Evolutionary conservation across 1,140 invertebrate species (phyloP), one percentile per base, ranked within the genome.

Genomic region (Aphelenchoides besseyi): DNA sequence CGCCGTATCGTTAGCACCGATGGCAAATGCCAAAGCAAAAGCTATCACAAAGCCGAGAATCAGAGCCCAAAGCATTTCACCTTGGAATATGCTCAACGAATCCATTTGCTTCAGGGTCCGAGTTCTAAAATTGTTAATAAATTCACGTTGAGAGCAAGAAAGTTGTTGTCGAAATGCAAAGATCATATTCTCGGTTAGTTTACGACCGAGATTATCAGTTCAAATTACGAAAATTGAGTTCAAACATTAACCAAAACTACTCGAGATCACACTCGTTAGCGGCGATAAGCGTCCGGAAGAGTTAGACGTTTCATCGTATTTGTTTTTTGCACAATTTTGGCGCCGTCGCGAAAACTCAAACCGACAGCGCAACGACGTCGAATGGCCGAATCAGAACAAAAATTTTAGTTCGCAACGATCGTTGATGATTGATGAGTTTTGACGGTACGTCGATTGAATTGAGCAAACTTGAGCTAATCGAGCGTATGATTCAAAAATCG

Each of bases 1-100:
- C 55, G 96, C 96, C 57, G 98, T 95, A 87, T 98, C 96, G 85
- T 98, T 98, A 32, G 95, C 95, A 30, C 16, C 63, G 1, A 66
- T 29, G 12, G 32, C 63, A 66, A 66, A 66, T n/a, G 94, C 94
- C 82, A 98, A 87, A 59, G 95, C 85, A 85, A 97, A 97, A 29
- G 94, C 93, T 59, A 97, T 91, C 72, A 96, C 85, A 85, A 97
- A 97, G 69, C 93, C 93, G 72, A 93, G 86, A 35, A 95, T 54
- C n/a, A 80, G 41, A 8, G 75, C 72, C 77, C 76, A 78, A 18
- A 76, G 62, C 9, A 80, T n/a, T 23, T 72, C 69, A 23, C 57
- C 1, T 41, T 78, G 76, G 33, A 78, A 78, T 18, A 64, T 2
- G 41, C 36, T 59, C 35, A 75, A 48, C 28, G 55, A n/a, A 3